Conservation (phyloP, 2,888 invertebrate genomes). For the Vannuccia rotundouncinata region DNA sequence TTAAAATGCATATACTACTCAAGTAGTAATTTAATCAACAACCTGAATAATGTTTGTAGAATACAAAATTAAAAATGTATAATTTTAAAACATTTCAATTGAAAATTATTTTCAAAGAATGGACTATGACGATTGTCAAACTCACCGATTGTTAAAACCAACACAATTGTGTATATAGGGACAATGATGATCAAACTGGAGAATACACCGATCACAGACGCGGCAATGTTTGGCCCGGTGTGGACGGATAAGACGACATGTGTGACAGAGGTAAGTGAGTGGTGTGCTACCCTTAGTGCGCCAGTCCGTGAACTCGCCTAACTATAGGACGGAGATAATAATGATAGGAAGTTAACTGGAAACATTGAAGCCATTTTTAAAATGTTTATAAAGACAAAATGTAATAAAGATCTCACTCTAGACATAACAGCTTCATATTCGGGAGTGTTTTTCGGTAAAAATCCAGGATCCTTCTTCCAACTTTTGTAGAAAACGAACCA, state of each 20-base stretch:
- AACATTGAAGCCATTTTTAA: background rate
- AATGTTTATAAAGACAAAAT: no score
- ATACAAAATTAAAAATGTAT: no score
- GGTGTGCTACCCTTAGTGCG: background rate
- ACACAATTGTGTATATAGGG: conserved; percentile 92
- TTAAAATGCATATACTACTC: no score
- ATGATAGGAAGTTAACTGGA: background rate
- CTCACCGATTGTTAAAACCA: conserved; percentile 71
- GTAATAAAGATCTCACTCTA: no score
- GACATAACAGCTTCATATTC: conserved; percentile 78
- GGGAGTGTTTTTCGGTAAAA: conserved; percentile 78
- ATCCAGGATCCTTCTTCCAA: conserved; percentile 75
- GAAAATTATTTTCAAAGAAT: no score
- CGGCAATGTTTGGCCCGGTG: conserved; percentile 83
- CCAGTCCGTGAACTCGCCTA: background rate
- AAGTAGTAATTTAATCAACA: no score
- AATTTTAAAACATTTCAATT: no score
- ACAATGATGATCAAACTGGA: conserved; percentile 87
- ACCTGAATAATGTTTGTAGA: no score
- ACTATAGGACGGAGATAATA: background rate
- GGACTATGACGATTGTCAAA: no score
- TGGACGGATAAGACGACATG: conserved; percentile 78
- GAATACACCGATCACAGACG: conserved; percentile 78
- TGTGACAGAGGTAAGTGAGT: conserved; percentile 70
- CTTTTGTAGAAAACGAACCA: background rate